phyloP scores from a whole-genome alignment of 2,888 invertebrate species.

The Oligia fasciuncula region DNA sequence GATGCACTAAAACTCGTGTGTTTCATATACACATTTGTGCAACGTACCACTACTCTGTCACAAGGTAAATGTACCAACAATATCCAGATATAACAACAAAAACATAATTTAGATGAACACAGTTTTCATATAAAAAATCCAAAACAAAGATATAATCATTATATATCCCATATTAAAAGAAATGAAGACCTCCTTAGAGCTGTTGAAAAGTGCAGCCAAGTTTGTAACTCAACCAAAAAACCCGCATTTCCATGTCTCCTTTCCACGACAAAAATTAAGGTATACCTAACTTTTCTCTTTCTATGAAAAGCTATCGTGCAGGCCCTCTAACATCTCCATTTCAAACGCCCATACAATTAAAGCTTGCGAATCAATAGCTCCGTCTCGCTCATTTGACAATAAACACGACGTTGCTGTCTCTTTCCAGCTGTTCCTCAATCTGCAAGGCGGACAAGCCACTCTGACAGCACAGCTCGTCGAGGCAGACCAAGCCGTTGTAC shows the following conservation, averaged over 20 bases:
- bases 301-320: neutral
- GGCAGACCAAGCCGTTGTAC: slow-evolving; percentile 89
- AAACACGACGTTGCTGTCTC: slow-evolving; percentile 93
- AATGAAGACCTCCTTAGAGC: neutral
- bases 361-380: neutral
- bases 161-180: neutral
- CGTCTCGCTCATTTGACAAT: slow-evolving; percentile 81
- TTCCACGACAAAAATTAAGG: no score
- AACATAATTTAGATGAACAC: neutral
- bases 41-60: neutral
- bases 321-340: neutral
- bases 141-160: neutral
- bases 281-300: neutral
- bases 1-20: neutral
- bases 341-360: neutral
- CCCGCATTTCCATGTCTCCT: neutral
- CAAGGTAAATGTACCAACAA: neutral
- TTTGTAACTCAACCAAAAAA: neutral
- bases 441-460: slow-evolving; percentile 92
- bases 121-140: neutral
- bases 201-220: neutral
- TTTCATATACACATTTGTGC: neutral
- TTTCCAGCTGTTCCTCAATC: slow-evolving; percentile 94
- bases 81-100: neutral
- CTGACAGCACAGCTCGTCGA: slow-evolving; percentile 96